phyloP scores from a whole-genome alignment of 2,797 vertebrate species.

The Macropodus opercularis region DNA sequence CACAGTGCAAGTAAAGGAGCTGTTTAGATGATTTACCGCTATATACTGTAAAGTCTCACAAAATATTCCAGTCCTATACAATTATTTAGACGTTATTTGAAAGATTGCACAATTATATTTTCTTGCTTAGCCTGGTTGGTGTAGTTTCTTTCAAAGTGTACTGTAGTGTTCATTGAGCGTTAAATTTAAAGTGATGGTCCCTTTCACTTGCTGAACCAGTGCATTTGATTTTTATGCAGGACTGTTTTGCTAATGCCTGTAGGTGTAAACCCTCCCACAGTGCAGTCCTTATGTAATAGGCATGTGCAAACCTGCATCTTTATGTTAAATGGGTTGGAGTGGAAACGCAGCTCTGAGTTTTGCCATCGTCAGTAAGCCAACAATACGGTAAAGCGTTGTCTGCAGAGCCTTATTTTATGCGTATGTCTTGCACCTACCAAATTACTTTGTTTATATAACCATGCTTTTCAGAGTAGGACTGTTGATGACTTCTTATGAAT shows the following conservation, averaged over 20 bases:
- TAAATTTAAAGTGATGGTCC: background rate
- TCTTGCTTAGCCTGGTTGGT: too few species aligned
- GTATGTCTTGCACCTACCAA: constrained; percentile 46
- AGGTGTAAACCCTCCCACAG: constrained; percentile 51
- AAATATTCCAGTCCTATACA: background rate
- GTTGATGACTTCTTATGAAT: constrained; percentile 59
- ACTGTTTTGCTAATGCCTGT: constrained; percentile 56
- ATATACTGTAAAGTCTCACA: too few species aligned
- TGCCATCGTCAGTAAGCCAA: constrained; percentile 46
- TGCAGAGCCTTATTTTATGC: constrained; percentile 43
- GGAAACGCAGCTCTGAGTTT: constrained; percentile 48
- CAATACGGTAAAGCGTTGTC: constrained; percentile 39
- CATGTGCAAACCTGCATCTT: constrained; percentile 53
- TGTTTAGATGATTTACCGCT: too few species aligned
- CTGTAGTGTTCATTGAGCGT: background rate
- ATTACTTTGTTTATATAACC: constrained; percentile 61
- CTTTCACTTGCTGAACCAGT: constrained; percentile 11
- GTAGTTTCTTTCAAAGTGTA: too few species aligned
- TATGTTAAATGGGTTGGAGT: constrained; percentile 59
- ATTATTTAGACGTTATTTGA: too few species aligned
- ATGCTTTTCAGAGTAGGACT: constrained; percentile 56
- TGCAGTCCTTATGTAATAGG: constrained; percentile 69
- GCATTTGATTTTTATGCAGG: constrained; percentile 42
- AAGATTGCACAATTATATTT: background rate
- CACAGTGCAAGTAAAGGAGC: background rate